phyloP scores from a whole-genome alignment of 2,113 vertebrate species.

The Canis aureus region DNA sequence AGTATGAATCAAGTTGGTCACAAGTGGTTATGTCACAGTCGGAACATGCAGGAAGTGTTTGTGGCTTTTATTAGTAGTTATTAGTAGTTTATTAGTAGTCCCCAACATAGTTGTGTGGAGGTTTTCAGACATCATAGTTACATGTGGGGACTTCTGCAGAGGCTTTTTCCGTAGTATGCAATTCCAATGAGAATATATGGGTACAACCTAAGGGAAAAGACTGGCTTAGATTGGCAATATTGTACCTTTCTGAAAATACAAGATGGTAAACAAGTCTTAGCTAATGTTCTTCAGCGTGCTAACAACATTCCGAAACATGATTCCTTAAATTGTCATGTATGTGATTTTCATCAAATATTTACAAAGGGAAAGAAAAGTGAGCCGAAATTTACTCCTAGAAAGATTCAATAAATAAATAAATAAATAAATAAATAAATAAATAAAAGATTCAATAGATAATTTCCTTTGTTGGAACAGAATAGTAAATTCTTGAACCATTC shows the following conservation, averaged over 20 bases:
- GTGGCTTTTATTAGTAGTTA: not conserved
- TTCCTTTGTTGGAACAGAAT: not conserved
- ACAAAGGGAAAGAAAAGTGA: constrained; percentile 48
- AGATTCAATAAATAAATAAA: not conserved
- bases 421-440: no score
- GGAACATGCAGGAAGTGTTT: not conserved
- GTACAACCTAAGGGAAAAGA: not conserved
- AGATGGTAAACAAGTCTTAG: not conserved
- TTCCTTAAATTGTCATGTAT: not conserved
- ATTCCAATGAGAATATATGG: constrained; percentile 7
- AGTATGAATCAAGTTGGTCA: not conserved
- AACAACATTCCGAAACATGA: constrained; percentile 24
- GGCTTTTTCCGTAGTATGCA: not conserved
- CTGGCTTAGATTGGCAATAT: not conserved
- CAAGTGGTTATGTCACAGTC: not conserved
- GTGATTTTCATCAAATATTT: constrained; percentile 26
- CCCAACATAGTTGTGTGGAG: not conserved
- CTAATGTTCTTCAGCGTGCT: not conserved
- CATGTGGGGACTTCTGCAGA: not conserved
- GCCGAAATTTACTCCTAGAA: constrained; percentile 10
- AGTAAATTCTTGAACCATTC: constrained; percentile 29
- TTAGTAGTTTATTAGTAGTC: no score
- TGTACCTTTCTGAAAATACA: not conserved
- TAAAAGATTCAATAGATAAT: not conserved
- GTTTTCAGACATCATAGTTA: not conserved